phyloP scores from a whole-genome alignment of 37 sponge, comb jelly and placozoan species.

The Chondrosia reniformis region DNA sequence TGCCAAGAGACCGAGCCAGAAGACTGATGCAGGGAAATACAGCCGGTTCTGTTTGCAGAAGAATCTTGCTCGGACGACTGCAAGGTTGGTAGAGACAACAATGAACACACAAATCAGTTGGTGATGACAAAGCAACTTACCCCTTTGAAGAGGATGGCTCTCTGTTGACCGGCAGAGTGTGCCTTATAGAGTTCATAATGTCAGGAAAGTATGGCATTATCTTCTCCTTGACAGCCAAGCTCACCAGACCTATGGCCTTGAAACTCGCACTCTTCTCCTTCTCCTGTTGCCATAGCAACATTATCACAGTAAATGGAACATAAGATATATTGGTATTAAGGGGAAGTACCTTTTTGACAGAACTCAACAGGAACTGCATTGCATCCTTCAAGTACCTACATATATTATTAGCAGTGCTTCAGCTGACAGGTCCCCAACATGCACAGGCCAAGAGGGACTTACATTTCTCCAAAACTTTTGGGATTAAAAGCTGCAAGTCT shows the following conservation, averaged over 20 bases:
- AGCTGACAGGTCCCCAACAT: too few species aligned
- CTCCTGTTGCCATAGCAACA: conserved; percentile 30
- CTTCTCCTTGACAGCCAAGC: conserved; percentile 68
- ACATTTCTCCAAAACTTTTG: conserved; percentile 37
- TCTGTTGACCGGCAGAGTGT: conserved; percentile 25
- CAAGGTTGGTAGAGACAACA: background rate
- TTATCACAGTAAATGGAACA: too few species aligned
- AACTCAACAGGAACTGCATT: conserved; percentile 59
- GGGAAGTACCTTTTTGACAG: conserved; percentile 36
- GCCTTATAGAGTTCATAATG: conserved; percentile 35
- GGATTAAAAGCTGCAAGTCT: conserved; percentile 81
- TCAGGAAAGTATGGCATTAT: conserved; percentile 45
- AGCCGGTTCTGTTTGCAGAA: conserved; percentile 38
- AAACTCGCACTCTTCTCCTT: conserved; percentile 69
- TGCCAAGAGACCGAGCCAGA: conserved; percentile 69
- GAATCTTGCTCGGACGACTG: conserved; percentile 23
- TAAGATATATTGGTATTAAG: too few species aligned
- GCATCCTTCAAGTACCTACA: conserved; percentile 61
- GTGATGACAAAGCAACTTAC: background rate
- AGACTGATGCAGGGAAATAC: conserved; percentile 85
- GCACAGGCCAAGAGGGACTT: background rate
- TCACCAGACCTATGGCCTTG: conserved; percentile 78
- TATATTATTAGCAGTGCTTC: background rate
- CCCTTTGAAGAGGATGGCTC: background rate
- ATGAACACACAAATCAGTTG: too few species aligned